Percentiles rank a stretch among this genome's conserved stretches.
These are phyloP conservation scores for Neria commutata DNA, from an alignment of 2,888 invertebrate species.

Conservation along the genomic window DNA sequence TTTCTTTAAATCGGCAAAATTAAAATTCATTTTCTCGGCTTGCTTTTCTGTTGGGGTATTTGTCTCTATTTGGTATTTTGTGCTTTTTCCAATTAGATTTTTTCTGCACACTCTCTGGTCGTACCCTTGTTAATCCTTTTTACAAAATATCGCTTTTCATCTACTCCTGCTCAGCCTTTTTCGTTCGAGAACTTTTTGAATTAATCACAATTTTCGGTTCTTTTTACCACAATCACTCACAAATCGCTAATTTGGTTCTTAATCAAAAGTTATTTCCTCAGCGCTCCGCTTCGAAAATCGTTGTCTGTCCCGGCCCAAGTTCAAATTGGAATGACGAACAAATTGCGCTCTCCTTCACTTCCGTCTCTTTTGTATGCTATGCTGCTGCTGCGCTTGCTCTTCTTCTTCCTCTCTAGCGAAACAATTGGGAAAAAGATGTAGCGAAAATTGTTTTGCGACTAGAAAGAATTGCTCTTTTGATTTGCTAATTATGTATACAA, in stretches of 20 bases:
- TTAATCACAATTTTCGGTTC: background rate
- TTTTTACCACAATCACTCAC: background rate
- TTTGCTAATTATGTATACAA: too few relatives aligned
- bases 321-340: background rate
- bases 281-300: background rate
- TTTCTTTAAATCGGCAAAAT: constrained; percentile 54
- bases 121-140: background rate
- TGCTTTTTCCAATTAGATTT: constrained; percentile 2
- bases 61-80: background rate
- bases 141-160: background rate
- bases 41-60: background rate
- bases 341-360: too few relatives aligned
- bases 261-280: too few relatives aligned
- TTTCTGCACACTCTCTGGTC: background rate
- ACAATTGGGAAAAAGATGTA: too few relatives aligned
- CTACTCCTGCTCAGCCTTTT: background rate
- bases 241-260: background rate
- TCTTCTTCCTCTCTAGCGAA: too few relatives aligned
- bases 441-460: too few relatives aligned
- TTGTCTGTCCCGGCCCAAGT: background rate
- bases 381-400: too few relatives aligned
- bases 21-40: constrained; percentile 49
- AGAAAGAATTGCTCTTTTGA: too few relatives aligned
- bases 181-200: background rate
- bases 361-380: too few relatives aligned